Evolutionary conservation across 2,797 vertebrate species (phyloP).

Genomic region (Ispidina lecontei): DNA sequence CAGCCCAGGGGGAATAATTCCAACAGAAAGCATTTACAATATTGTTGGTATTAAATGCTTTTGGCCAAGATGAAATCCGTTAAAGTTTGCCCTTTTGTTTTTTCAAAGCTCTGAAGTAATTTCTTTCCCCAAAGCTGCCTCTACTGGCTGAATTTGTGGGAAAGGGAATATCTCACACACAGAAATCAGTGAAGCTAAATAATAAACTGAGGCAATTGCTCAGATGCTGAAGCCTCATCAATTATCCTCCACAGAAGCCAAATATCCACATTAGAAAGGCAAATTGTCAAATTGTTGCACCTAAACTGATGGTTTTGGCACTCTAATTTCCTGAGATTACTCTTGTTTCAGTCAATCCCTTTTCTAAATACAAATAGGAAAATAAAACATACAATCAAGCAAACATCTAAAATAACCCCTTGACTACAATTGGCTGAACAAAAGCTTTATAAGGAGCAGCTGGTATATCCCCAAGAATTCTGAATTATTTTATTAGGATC

Average conservation of each 20-base stretch:
- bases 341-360: neutral
- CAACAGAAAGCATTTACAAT: constrained; percentile 71
- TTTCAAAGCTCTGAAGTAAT: constrained; percentile 70
- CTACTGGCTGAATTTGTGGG: constrained; percentile 49
- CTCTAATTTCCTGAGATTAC: neutral
- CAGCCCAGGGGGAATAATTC: constrained; percentile 67
- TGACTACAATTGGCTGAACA: neutral
- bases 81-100: constrained; percentile 68
- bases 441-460: neutral
- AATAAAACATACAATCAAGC: neutral
- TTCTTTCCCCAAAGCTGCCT: constrained; percentile 71
- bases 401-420: neutral
- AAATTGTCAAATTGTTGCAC: neutral
- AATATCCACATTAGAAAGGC: neutral
- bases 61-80: constrained; percentile 67
- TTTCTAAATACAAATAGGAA: neutral
- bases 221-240: neutral
- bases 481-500: constrained; percentile 20
- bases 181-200: neutral
- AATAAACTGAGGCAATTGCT: neutral
- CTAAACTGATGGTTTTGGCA: neutral
- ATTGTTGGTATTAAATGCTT: constrained; percentile 72
- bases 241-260: neutral
- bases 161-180: constrained; percentile 31
- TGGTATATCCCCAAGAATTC: neutral